phyloP scores from a whole-genome alignment of 2,797 vertebrate species.

The Pyrrhura leucotis region DNA sequence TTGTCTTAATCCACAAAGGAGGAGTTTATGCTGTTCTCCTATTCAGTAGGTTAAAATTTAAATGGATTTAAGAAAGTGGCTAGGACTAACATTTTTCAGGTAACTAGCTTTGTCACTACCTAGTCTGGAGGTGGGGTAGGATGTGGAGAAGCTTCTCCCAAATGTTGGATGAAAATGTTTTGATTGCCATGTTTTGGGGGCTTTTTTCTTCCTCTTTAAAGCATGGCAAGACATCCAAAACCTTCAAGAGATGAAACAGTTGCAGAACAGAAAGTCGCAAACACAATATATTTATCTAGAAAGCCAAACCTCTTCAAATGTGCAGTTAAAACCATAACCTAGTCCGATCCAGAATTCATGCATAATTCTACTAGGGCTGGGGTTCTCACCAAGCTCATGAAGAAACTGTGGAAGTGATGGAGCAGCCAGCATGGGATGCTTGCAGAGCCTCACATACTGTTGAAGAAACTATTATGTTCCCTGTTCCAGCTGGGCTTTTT shows the following conservation, averaged over 20 bases:
- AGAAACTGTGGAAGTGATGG: fast-evolving
- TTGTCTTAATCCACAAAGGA: neutral
- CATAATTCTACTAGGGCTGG: neutral
- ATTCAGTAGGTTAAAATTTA: neutral
- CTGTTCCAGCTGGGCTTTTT: neutral
- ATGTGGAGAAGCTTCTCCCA: neutral
- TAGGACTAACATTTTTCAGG: neutral
- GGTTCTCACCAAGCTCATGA: neutral
- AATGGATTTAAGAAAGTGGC: neutral
- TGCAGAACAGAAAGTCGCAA: neutral
- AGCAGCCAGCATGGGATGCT: neutral
- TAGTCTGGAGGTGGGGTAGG: neutral
- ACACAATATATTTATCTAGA: neutral
- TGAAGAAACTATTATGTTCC: neutral
- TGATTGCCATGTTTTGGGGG: neutral
- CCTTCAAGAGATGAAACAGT: neutral
- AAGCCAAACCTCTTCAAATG: neutral
- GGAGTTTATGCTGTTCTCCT: neutral
- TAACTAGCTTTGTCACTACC: neutral
- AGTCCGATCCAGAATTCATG: fast-evolving
- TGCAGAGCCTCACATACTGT: neutral
- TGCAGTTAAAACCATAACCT: neutral
- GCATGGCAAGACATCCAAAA: neutral
- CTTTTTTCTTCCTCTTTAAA: neutral
- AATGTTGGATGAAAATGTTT: neutral